Evolutionary conservation across 2,797 vertebrate genomes (phyloP).

Genomic region (Sternotherus odoratus): DNA sequence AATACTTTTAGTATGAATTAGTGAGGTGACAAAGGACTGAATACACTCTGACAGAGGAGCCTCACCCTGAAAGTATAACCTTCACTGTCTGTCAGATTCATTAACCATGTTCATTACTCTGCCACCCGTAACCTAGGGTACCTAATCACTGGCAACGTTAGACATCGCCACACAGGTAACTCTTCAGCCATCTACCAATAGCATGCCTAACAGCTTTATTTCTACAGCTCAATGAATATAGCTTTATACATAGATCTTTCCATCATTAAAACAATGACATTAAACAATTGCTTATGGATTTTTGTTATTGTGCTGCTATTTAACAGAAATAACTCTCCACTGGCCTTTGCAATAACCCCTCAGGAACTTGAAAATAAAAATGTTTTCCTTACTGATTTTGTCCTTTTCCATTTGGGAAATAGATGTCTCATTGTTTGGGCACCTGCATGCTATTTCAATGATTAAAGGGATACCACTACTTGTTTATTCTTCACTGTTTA

Average conservation of each 20-base stretch:
- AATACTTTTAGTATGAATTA: conserved; percentile 39
- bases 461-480: conserved; percentile 60
- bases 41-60: not conserved
- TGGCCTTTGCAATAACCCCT: not conserved
- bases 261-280: not conserved
- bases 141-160: conserved; percentile 1
- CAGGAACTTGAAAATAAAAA: conserved; percentile 14
- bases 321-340: not conserved
- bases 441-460: conserved; percentile 43
- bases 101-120: not conserved
- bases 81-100: not conserved
- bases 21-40: conserved; percentile 50
- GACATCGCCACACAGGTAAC: not conserved
- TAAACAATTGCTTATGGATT: not conserved
- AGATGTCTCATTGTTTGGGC: conserved; percentile 48
- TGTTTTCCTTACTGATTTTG: not conserved
- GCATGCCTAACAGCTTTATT: not conserved
- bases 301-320: not conserved
- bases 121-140: not conserved
- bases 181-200: not conserved
- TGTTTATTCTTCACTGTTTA: conserved; percentile 71
- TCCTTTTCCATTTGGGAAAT: conserved; percentile 45
- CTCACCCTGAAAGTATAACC: conserved; percentile 2
- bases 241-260: not conserved
- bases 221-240: not conserved